Evolutionary conservation across 2,888 invertebrate species (phyloP).

Genomic region (Tetheella fluctuosa): DNA sequence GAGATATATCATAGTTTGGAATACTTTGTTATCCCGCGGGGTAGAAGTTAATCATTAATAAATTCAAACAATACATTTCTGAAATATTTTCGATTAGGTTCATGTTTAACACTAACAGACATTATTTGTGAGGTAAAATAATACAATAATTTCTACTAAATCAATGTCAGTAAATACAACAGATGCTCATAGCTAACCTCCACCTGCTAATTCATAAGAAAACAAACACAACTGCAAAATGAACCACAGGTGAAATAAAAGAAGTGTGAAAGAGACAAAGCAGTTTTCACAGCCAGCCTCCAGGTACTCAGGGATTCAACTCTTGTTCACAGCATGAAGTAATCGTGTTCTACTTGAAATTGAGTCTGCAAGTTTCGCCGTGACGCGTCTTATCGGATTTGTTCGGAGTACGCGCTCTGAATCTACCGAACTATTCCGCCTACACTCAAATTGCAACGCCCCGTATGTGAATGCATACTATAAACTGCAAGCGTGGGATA

Average conservation of each 20-base stretch:
- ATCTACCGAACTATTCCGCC: slow-evolving; percentile 49
- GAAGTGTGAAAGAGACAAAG: slow-evolving; percentile 18
- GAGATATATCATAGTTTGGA: too few relatives aligned
- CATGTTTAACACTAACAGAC: too few relatives aligned
- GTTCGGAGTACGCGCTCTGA: slow-evolving; percentile 69
- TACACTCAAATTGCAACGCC: slow-evolving; percentile 43
- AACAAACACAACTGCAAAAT: not conserved
- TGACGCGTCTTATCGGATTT: slow-evolving; percentile 79
- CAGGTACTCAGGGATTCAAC: slow-evolving; percentile 51
- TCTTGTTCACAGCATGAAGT: slow-evolving; percentile 56
- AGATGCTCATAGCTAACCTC: not conserved
- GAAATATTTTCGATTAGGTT: too few relatives aligned
- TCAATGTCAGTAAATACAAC: not conserved
- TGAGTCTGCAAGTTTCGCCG: slow-evolving; percentile 72
- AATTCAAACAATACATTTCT: too few relatives aligned
- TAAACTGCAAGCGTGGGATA: not conserved
- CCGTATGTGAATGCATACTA: not conserved
- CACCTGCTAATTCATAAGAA: not conserved
- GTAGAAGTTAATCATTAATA: too few relatives aligned
- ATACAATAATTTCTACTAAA: not conserved
- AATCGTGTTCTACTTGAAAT: slow-evolving; percentile 75
- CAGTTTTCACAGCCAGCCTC: slow-evolving; percentile 24
- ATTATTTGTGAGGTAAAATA: too few relatives aligned
- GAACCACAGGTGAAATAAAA: slow-evolving; percentile 15
- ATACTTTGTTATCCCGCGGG: too few relatives aligned